Evolutionary conservation across 2,888 invertebrate genomes (phyloP).

Genomic region (Apamea crenata): DNA sequence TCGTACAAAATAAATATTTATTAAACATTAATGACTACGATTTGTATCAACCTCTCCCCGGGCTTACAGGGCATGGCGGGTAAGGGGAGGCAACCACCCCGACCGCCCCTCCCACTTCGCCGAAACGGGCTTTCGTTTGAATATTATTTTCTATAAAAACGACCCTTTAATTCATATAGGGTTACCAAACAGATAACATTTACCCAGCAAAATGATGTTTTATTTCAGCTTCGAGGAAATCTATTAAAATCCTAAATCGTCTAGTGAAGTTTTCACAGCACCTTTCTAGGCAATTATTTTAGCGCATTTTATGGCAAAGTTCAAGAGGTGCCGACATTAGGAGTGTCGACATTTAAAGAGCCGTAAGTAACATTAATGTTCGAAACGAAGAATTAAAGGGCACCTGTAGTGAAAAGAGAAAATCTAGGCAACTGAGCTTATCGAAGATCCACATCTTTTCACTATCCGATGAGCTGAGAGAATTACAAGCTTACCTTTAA

Average conservation of each 20-base stretch:
- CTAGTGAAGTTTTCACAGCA: conserved; percentile 30
- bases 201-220: conserved; percentile 30
- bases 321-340: conserved; percentile 52
- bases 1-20: conserved; percentile 75
- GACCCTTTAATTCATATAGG: conserved; percentile 67
- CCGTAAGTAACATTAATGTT: conserved; percentile 44
- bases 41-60: conserved; percentile 71
- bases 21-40: conserved; percentile 78
- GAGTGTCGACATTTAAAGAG: conserved; percentile 49
- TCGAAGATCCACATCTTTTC: conserved; percentile 32
- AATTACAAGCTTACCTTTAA: conserved; percentile 11
- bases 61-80: conserved; percentile 55
- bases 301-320: conserved; percentile 55
- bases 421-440: conserved; percentile 27
- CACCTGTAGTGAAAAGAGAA: conserved; percentile 44
- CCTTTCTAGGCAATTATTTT: conserved; percentile 49
- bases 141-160: conserved; percentile 71
- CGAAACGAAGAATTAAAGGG: conserved; percentile 41
- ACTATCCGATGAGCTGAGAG: conserved; percentile 7
- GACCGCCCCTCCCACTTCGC: conserved; percentile 35
- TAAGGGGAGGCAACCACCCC: conserved; percentile 38
- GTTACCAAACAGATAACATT: conserved; percentile 51
- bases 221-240: conserved; percentile 14
- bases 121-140: conserved; percentile 66
- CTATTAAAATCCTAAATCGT: conserved; percentile 20